These are phyloP conservation scores for Neotoxoptera formosana DNA, from an alignment of 1,140 invertebrate species.

Conservation along the genomic window DNA sequence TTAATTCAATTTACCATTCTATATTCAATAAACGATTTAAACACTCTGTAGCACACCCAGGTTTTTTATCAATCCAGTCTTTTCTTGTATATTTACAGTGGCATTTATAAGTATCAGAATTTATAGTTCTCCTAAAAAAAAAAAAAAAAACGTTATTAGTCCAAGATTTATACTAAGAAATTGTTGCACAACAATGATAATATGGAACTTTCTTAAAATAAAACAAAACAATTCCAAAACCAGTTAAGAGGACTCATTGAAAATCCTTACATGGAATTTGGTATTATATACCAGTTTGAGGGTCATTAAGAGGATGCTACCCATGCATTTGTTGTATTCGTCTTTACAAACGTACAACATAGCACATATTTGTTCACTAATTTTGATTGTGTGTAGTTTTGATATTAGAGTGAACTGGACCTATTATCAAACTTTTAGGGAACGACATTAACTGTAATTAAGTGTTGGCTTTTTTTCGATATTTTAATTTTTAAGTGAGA, in stretches of 20 bases:
- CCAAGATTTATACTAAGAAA: background rate
- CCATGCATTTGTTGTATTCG: too few relatives aligned
- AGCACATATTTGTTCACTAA: too few relatives aligned
- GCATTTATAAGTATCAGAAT: conserved; percentile 92
- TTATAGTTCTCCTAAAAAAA: conserved; percentile 71
- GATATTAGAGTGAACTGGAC: too few relatives aligned
- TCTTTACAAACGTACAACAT: too few relatives aligned
- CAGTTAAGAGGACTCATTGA: background rate
- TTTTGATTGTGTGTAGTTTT: too few relatives aligned
- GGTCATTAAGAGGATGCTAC: too few relatives aligned
- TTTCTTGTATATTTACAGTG: conserved; percentile 92
- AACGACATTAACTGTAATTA: too few relatives aligned
- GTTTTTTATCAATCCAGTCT: conserved; percentile 81
- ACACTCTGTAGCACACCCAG: conserved; percentile 94
- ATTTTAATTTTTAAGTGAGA: too few relatives aligned
- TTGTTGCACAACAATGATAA: background rate
- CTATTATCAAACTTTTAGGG: too few relatives aligned
- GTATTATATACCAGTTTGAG: too few relatives aligned
- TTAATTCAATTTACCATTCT: conserved; percentile 81
- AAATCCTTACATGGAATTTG: too few relatives aligned
- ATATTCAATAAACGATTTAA: conserved; percentile 96
- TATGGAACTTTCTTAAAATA: background rate
- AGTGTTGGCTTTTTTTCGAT: too few relatives aligned
- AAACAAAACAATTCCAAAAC: background rate
- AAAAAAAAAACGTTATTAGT: background rate